Evolutionary conservation across 2,797 vertebrate species (phyloP).

Genomic region (Pipistrellus pygmaeus): DNA sequence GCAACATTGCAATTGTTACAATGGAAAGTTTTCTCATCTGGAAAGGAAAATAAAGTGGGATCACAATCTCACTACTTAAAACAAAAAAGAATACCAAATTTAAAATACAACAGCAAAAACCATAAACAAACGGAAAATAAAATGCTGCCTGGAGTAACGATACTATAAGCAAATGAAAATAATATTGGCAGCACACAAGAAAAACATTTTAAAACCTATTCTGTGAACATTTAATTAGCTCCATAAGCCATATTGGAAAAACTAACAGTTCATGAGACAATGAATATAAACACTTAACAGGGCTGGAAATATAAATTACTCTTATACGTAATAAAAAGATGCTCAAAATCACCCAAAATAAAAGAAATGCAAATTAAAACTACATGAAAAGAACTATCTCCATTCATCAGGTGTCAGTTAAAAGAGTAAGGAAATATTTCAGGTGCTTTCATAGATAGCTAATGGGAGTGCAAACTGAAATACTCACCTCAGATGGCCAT

Average conservation of each 20-base stretch:
- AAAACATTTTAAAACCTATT: not conserved
- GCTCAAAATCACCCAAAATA: not conserved
- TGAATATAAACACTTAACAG: not conserved
- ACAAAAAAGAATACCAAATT: not conserved
- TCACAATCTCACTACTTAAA: not conserved
- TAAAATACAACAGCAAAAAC: constrained; percentile 18
- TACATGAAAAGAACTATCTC: not conserved
- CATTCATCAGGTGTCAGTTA: not conserved
- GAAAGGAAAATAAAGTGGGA: constrained; percentile 17
- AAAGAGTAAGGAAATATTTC: too few relatives aligned
- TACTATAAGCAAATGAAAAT: not conserved
- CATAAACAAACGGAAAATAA: constrained; percentile 31
- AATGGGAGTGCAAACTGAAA: not conserved
- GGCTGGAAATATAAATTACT: not conserved
- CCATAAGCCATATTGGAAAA: not conserved
- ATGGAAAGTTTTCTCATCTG: not conserved
- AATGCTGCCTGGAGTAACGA: not conserved
- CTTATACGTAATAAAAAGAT: not conserved
- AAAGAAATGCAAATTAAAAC: not conserved
- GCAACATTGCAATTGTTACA: not conserved
- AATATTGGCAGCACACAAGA: not conserved
- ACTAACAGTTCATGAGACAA: not conserved
- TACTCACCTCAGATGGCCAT: not conserved
- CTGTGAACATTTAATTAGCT: not conserved
- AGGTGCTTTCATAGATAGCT: not conserved